Conservation (phyloP, 2,113 vertebrate species). For the Prionailurus bengalensis region DNA sequence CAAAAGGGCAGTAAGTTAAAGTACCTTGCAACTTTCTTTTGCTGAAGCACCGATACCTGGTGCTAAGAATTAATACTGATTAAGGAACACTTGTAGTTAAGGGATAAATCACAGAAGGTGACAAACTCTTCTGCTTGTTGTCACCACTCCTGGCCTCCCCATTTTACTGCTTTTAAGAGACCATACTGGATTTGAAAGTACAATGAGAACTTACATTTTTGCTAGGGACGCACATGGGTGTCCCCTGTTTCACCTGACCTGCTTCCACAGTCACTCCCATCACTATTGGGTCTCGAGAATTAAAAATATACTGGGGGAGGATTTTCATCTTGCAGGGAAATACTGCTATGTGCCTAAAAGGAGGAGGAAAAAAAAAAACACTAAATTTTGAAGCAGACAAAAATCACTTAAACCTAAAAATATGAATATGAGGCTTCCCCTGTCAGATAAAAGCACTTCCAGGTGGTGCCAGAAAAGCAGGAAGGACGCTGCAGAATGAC, state of each 20-base stretch:
- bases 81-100: neutral
- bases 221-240: conserved; percentile 96
- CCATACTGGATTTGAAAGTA: neutral
- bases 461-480: neutral
- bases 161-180: neutral
- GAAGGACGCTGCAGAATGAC: neutral
- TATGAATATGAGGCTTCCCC: neutral
- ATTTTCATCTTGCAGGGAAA: conserved; percentile 97
- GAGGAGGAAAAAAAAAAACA: neutral
- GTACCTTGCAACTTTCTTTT: neutral
- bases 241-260: conserved; percentile 95
- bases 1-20: neutral
- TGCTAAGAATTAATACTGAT: neutral
- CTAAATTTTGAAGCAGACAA: neutral
- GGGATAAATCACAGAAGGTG: neutral
- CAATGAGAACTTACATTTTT: conserved; percentile 93
- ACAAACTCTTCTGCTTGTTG: neutral
- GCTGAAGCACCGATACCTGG: neutral
- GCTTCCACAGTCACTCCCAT: conserved; percentile 96
- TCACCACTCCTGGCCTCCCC: neutral
- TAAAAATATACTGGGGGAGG: conserved; percentile 99
- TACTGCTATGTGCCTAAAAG: conserved; percentile 94
- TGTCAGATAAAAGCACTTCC: neutral
- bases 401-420: neutral
- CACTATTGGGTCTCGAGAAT: conserved; percentile 99